phyloP scores from a whole-genome alignment of 2,888 invertebrate genomes.

The Dioctria rufipes region DNA sequence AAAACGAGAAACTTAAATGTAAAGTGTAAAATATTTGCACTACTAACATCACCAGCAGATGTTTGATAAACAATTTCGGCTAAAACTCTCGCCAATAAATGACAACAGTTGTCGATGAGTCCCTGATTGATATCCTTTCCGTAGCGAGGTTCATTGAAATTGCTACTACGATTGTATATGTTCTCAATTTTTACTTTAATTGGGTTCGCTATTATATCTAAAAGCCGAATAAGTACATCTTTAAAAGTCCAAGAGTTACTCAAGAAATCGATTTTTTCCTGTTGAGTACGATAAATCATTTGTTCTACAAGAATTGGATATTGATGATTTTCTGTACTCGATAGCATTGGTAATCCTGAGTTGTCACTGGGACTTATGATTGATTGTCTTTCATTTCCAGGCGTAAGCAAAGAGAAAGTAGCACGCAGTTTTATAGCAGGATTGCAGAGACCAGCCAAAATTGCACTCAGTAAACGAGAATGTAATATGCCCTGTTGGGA shows the following conservation, averaged over 20 bases:
- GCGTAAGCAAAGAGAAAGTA: constrained; percentile 80
- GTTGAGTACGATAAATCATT: constrained; percentile 80
- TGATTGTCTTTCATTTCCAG: constrained; percentile 69
- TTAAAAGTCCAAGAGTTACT: constrained; percentile 74
- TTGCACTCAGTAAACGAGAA: constrained; percentile 80
- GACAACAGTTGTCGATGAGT: constrained; percentile 80
- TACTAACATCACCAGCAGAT: constrained; percentile 79
- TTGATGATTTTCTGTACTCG: constrained; percentile 79
- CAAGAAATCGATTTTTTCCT: constrained; percentile 70
- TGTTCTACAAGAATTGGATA: constrained; percentile 85
- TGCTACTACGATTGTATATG: constrained; percentile 67
- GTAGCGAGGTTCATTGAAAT: constrained; percentile 70
- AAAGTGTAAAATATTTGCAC: background rate
- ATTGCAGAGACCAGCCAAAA: constrained; percentile 88
- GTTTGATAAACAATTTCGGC: constrained; percentile 90
- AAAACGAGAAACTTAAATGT: background rate
- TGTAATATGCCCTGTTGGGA: constrained; percentile 65
- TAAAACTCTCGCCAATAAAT: constrained; percentile 85
- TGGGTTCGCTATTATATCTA: constrained; percentile 87
- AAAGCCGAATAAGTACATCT: constrained; percentile 86
- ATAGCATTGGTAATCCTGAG: constrained; percentile 78
- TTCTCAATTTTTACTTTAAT: constrained; percentile 74
- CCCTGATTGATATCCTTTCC: constrained; percentile 72
- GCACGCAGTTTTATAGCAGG: constrained; percentile 82
- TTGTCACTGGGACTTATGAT: constrained; percentile 80